A percentile compares a stretch with the other conserved stretches of the same genome.
phyloP scores from a whole-genome alignment of 2,797 vertebrate genomes.

The Oryzias dopingdopingensis region DNA sequence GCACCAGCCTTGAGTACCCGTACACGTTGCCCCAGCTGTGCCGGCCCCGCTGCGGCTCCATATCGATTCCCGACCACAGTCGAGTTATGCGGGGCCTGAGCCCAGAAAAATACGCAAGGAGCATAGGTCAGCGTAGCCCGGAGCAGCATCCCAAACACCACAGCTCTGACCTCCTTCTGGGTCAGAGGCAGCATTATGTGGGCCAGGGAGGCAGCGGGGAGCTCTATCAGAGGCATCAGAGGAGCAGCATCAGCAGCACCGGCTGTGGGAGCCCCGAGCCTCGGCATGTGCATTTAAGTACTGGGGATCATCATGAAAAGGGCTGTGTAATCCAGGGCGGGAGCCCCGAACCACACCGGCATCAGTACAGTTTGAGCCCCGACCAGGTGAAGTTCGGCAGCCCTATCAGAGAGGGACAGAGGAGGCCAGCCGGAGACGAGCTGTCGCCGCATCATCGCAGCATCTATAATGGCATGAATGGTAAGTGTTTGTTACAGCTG shows the following conservation, averaged over 20 bases:
- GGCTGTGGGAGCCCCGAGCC: constrained; percentile 86
- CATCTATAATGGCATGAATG: constrained; percentile 97
- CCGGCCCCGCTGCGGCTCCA: constrained; percentile 79
- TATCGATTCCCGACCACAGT: constrained; percentile 86
- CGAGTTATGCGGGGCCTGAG: constrained; percentile 87
- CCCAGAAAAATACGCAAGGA: constrained; percentile 86
- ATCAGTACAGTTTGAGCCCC: constrained; percentile 86
- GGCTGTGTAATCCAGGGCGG: constrained; percentile 78
- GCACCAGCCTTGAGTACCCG: constrained; percentile 89
- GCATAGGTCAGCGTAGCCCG: constrained; percentile 81
- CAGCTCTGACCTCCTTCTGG: constrained; percentile 69
- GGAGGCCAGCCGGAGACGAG: constrained; percentile 87
- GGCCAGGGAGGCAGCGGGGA: constrained; percentile 82
- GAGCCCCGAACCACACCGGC: constrained; percentile 91
- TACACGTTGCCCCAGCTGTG: constrained; percentile 79
- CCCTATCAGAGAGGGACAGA: constrained; percentile 86
- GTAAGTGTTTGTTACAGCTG: constrained; percentile 71
- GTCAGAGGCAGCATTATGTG: constrained; percentile 73
- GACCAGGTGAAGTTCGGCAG: constrained; percentile 89
- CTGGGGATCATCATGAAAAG: constrained; percentile 87
- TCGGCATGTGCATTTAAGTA: constrained; percentile 83
- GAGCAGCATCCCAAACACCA: constrained; percentile 80
- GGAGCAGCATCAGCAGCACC: constrained; percentile 74
- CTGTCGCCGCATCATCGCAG: constrained; percentile 89
- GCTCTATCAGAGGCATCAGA: constrained; percentile 89